Evolutionary conservation across 2,888 invertebrate genomes (phyloP).

Genomic region (Amphimallon solstitiale): DNA sequence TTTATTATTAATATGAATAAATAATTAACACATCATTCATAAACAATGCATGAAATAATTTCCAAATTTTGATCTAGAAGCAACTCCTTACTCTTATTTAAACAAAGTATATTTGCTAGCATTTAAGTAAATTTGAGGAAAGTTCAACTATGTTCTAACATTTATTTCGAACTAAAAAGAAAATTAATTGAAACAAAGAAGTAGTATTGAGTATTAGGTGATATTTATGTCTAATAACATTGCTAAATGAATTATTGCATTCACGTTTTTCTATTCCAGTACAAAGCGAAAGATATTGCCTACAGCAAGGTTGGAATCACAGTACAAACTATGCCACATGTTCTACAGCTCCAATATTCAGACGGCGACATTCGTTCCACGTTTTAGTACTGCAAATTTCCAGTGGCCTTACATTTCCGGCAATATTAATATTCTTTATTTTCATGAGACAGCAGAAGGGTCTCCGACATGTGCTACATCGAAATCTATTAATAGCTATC

Average conservation of each 20-base stretch:
- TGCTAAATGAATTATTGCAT: background rate
- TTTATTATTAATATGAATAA: too few relatives aligned
- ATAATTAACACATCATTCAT: too few relatives aligned
- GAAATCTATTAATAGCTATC: conserved; percentile 71
- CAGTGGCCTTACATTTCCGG: conserved; percentile 67
- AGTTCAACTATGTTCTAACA: too few relatives aligned
- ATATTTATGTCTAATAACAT: background rate
- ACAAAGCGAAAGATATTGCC: conserved; percentile 69
- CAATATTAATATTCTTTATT: conserved; percentile 67
- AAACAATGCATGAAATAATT: too few relatives aligned
- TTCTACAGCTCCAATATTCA: conserved; percentile 66
- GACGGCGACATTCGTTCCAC: conserved; percentile 67
- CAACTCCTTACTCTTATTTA: too few relatives aligned
- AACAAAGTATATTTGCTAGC: too few relatives aligned
- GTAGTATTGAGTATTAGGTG: background rate
- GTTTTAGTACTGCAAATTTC: conserved; percentile 67
- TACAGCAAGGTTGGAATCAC: conserved; percentile 68
- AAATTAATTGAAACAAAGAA: too few relatives aligned
- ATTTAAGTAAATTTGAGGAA: too few relatives aligned
- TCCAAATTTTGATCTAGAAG: too few relatives aligned
- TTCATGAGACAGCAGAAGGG: conserved; percentile 62
- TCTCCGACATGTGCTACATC: conserved; percentile 66
- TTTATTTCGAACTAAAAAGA: too few relatives aligned
- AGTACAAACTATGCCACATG: conserved; percentile 70
- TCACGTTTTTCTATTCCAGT: conserved; percentile 61